These are phyloP conservation scores for Mormyrus lacerda DNA, from an alignment of 2,113 vertebrate species.

Conservation along the genomic window DNA sequence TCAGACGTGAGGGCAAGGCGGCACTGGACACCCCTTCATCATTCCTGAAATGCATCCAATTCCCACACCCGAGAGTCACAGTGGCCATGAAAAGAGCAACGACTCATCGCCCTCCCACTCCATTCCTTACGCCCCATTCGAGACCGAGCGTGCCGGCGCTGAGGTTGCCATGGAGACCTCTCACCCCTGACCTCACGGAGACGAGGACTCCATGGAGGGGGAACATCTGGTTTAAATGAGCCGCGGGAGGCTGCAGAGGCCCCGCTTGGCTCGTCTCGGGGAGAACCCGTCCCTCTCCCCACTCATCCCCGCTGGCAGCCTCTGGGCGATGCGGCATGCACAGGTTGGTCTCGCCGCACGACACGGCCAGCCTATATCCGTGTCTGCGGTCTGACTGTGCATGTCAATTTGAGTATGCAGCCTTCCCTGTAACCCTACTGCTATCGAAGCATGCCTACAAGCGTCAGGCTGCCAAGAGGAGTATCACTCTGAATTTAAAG, in stretches of 20 bases:
- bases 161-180: conserved; percentile 1
- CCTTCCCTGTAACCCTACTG: not conserved
- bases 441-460: not conserved
- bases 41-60: not conserved
- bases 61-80: not conserved
- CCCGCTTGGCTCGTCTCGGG: not conserved
- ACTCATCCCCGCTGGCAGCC: conserved; percentile 5
- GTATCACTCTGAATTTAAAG: not conserved
- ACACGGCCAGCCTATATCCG: not conserved
- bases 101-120: not conserved
- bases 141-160: not conserved
- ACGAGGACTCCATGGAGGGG: not conserved
- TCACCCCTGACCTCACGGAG: not conserved
- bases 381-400: not conserved
- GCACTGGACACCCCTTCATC: not conserved
- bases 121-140: not conserved
- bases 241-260: conserved; percentile 21
- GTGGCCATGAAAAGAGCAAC: not conserved
- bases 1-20: not conserved
- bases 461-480: not conserved
- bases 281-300: not conserved
- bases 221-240: conserved; percentile 48
- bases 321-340: not conserved
- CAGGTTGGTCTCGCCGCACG: not conserved
- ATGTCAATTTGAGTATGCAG: not conserved